Base-by-base conservation (phyloP, 2,113 vertebrate genomes). In the Elachura formosa region DNA sequence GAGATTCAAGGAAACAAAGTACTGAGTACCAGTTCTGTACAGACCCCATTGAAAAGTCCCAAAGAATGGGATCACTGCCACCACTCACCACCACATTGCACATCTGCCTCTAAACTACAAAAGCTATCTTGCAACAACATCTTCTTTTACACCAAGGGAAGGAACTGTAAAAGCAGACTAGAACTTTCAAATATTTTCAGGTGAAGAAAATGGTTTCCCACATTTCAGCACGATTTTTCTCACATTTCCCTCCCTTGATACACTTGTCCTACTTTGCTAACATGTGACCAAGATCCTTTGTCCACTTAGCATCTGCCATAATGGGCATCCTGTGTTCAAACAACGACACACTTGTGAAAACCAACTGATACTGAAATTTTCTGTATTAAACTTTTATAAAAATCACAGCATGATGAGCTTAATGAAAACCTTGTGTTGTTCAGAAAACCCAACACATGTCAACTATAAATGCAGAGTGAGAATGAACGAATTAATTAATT, bases 371-470 rank as follows among this genome's bases (percentile, higher is more conserved):
- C 3, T 36, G 23, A 73, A 49, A 15, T 24, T 71, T 38, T 63
- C 40, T 28, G 20, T 43, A 69, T 17, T 69, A 61, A 79, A 58
- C 10, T 56, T 72, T 3, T 10, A 36, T 7, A 8, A 28, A 33
- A 67, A 43, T 41, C 16, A 48, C 16, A 61, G 33, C 0, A 0
- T 1, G 2, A 19, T 25, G 36, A 59, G 7, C 48, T 71, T 31
- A 59, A 87, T 62, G 55, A 45, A 58, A 94, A 73, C 19, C 31
- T 43, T 11, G 4, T 26, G 18, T 58, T 56, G 48, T 90, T 94
- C 77, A 45, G 72, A 84, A 94, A 93, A 93, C 8, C 15, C 38
- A 90, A 15, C n/a, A 64, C n/a, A 48, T 20, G 11, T 36, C 59
- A 82, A 54, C 31, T 8, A 21, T 3, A 58, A 90, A 55, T 2